These are phyloP conservation scores for Meda fulgida DNA, from an alignment of 2,797 vertebrate species.

Conservation along the genomic window DNA sequence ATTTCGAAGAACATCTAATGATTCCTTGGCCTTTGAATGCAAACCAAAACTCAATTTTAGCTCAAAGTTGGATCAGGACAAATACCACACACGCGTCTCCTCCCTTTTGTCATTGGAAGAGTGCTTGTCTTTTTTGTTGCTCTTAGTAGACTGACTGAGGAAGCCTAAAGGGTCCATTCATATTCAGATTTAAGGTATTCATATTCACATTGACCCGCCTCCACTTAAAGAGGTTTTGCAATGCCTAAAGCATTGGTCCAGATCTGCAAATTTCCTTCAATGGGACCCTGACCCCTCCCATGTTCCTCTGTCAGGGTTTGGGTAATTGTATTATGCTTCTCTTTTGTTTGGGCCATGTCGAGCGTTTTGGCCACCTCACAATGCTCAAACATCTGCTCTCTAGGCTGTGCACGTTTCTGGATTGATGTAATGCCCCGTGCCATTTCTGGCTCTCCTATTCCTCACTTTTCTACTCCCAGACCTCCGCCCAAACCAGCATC, in stretches of 20 bases:
- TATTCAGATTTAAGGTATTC: slow-evolving; percentile 68
- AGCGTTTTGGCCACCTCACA: slow-evolving; percentile 70
- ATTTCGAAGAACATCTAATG: background rate
- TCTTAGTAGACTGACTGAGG: background rate
- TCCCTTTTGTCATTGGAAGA: slow-evolving; percentile 15
- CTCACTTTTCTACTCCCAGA: slow-evolving; percentile 17
- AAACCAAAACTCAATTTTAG: slow-evolving; percentile 13
- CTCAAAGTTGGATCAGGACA: background rate
- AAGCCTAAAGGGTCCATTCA: slow-evolving; percentile 57
- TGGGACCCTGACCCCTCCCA: slow-evolving; percentile 39
- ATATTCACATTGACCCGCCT: slow-evolving; percentile 61
- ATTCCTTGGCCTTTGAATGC: background rate
- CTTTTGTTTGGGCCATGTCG: slow-evolving; percentile 74
- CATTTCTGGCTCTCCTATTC: slow-evolving; percentile 27
- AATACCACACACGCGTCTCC: background rate
- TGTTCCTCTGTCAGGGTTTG: slow-evolving; percentile 49
- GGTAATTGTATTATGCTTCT: slow-evolving; percentile 74
- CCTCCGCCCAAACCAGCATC: slow-evolving; percentile 31
- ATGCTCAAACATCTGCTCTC: slow-evolving; percentile 76
- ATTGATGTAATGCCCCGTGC: slow-evolving; percentile 71
- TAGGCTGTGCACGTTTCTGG: slow-evolving; percentile 68
- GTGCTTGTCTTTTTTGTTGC: slow-evolving; percentile 12
- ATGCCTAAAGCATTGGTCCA: slow-evolving; percentile 26
- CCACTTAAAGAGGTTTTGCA: background rate
- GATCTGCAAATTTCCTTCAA: slow-evolving; percentile 44